Conservation (phyloP, 64 coral and sea anemone genomes). For the Montipora cactus region DNA sequence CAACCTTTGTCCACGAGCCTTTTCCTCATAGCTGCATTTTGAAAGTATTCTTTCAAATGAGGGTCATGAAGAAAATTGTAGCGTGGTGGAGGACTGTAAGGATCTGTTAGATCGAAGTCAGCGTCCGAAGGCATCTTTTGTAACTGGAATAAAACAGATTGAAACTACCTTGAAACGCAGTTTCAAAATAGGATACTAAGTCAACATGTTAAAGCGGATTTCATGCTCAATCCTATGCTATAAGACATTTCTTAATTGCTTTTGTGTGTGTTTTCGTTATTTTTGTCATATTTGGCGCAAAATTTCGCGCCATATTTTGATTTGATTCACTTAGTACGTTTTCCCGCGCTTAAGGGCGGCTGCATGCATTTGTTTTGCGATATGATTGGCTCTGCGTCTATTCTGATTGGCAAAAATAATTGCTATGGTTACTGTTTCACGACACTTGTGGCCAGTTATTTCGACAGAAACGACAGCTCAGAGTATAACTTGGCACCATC, state of each 20-base stretch:
- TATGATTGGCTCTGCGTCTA: too few relatives aligned
- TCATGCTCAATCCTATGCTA: background rate
- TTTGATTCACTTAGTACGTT: too few relatives aligned
- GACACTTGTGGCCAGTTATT: background rate
- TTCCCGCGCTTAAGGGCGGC: too few relatives aligned
- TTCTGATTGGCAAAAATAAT: background rate
- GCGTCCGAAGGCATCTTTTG: slow-evolving; percentile 72
- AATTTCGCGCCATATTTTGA: too few relatives aligned
- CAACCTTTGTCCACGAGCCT: slow-evolving; percentile 85
- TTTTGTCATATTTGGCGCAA: too few relatives aligned
- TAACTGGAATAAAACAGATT: slow-evolving; percentile 61
- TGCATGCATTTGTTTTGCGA: too few relatives aligned
- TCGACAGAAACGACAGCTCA: too few relatives aligned
- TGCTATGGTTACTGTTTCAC: background rate
- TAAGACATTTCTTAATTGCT: background rate
- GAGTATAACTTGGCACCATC: too few relatives aligned
- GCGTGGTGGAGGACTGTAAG: slow-evolving; percentile 6
- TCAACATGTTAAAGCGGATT: too few relatives aligned
- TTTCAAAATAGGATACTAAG: too few relatives aligned
- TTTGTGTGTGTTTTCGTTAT: background rate
- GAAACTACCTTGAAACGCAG: background rate
- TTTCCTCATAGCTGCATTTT: slow-evolving; percentile 71
- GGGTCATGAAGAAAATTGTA: slow-evolving; percentile 96
- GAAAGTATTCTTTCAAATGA: slow-evolving; percentile 89
- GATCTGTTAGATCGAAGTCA: slow-evolving; percentile 86